phyloP scores from a whole-genome alignment of 2,113 vertebrate genomes.

The Sporophila hypoxantha region DNA sequence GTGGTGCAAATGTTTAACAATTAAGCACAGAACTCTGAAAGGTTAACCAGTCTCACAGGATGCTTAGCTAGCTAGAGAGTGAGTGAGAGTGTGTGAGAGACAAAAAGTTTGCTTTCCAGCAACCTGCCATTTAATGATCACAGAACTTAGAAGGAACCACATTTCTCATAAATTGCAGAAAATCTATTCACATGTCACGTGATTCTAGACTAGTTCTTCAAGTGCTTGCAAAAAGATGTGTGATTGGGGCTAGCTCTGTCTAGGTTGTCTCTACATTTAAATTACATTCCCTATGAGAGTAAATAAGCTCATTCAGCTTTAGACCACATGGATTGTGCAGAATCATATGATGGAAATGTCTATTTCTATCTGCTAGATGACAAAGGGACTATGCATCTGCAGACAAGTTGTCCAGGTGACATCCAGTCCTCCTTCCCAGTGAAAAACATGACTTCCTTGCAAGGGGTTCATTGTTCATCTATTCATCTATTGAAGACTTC shows the following conservation, averaged over 20 bases:
- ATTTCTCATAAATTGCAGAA: not conserved
- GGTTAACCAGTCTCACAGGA: not conserved
- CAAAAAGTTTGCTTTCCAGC: not conserved
- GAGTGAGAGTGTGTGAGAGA: no score
- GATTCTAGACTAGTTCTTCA: not conserved
- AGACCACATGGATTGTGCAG: not conserved
- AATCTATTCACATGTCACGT: not conserved
- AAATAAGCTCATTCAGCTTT: not conserved
- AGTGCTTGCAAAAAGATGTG: not conserved
- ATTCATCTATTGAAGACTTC: not conserved
- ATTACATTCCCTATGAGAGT: not conserved
- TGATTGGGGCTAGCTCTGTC: not conserved
- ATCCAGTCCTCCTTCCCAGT: fast-evolving
- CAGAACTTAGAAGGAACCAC: not conserved
- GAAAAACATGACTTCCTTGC: not conserved
- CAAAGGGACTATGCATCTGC: not conserved
- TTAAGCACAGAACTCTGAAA: not conserved
- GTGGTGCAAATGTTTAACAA: not conserved
- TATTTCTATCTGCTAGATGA: not conserved
- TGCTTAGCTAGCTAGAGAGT: not conserved
- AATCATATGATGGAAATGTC: not conserved
- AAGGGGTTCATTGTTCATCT: not conserved
- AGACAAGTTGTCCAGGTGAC: not conserved
- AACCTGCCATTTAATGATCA: not conserved
- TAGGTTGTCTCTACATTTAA: not conserved